Base-by-base conservation (phyloP, 2,797 vertebrate genomes). In the Sparidentex hasta region DNA sequence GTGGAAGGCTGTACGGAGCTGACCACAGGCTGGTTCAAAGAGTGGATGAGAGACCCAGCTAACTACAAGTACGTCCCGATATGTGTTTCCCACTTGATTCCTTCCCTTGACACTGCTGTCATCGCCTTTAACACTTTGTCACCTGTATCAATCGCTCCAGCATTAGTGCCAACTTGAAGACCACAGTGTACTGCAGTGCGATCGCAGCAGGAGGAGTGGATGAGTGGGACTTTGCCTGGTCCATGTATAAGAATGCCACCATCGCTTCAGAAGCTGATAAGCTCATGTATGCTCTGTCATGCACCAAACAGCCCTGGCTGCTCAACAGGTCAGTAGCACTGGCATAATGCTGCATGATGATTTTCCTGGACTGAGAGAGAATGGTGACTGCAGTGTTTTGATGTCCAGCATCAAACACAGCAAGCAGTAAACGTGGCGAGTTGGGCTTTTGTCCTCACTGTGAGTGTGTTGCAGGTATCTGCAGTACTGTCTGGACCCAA, bases 161-260 rank as follows among this genome's bases (percentile, higher is more conserved):
- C 9, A 96, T 99, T 63, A 77, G 87, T 25, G 74, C 95, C 43
- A 97, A 97, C 85, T 83, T 98, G 92, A 96, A 92, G 82, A 86
- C 87, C 1, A 73, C 93, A 0, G 90, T 98, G 76, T 99, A 99
- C 95, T 98, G 98, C 92, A 95, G 85, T 2, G 96, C 96, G 0
- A 95, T 98, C 0, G 90, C 95, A 38, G 87, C 81, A 0, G 98
- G 97, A 0, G 95, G 95, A 0, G 85, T 76, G 64, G 23, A 61
- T 0, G 95, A 96, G 82, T 99, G 98, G 98, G 0, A 96, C 65
- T 98, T 99, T 70, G 91, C 90, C 56, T 99, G 97, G 97, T 0
- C 2, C 0, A 93, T 93, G 94, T 98, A 96, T 82, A 50, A 0
- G 2, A 85, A 76, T 0, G 90, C 96, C 2, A 64, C 78, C 0